Evolutionary conservation across 2,113 vertebrate species (phyloP).

Genomic region (Oncorhynchus keta): DNA sequence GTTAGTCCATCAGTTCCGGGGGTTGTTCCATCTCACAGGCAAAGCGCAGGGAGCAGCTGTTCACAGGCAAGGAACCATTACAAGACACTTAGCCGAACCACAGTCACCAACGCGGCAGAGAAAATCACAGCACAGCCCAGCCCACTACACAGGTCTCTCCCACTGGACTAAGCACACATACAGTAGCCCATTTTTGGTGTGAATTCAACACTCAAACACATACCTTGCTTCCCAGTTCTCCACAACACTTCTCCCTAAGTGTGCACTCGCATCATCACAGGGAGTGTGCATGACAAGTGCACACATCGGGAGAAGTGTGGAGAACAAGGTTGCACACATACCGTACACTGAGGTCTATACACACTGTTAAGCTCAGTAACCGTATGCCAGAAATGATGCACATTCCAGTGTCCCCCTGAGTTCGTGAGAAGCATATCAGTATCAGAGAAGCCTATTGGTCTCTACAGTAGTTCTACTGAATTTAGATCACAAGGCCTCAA

Average conservation of each 20-base stretch:
- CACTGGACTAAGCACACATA: background rate
- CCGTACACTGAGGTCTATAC: background rate
- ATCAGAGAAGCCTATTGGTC: too few species aligned
- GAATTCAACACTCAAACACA: background rate
- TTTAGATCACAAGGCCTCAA: too few species aligned
- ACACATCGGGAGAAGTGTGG: too few species aligned
- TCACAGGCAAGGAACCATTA: background rate
- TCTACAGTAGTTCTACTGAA: too few species aligned
- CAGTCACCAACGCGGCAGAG: conserved; percentile 31
- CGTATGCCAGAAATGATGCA: background rate
- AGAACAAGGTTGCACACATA: background rate
- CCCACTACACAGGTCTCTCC: background rate
- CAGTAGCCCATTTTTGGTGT: background rate
- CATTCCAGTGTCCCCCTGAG: background rate
- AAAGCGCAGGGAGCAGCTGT: background rate
- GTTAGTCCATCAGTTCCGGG: conserved; percentile 33
- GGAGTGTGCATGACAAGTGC: too few species aligned
- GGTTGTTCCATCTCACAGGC: background rate
- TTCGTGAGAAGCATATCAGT: too few species aligned
- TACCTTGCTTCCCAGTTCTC: too few species aligned
- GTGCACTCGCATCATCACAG: too few species aligned
- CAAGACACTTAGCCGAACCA: conserved; percentile 11
- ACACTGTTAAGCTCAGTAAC: background rate
- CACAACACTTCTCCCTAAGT: too few species aligned
- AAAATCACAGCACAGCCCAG: conserved; percentile 4